Percentiles rank a stretch among this genome's conserved stretches.
These are phyloP conservation scores for Pica pica DNA, from an alignment of 2,113 vertebrate genomes.

Conservation along the genomic window DNA sequence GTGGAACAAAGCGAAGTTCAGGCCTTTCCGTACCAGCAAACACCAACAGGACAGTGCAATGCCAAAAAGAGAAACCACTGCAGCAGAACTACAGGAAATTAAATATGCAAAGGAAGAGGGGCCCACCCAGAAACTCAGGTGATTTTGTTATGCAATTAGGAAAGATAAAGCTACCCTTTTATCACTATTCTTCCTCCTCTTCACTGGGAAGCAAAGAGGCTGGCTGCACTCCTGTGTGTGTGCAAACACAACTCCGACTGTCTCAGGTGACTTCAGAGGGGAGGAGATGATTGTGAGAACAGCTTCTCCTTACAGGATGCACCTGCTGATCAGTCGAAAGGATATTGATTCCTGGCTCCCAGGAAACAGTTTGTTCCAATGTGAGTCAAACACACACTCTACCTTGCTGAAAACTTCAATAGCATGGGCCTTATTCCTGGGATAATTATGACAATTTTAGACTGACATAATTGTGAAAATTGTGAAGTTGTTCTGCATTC, in stretches of 20 bases:
- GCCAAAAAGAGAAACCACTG: not conserved
- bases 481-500: not conserved
- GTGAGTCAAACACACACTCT: not conserved
- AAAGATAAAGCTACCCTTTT: not conserved
- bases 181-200: not conserved
- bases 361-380: not conserved
- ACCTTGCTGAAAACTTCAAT: not conserved
- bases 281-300: not conserved
- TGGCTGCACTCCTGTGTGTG: not conserved
- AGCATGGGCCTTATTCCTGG: not conserved
- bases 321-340: not conserved
- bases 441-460: not conserved
- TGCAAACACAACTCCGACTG: not conserved
- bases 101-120: not conserved
- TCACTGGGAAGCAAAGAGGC: not conserved
- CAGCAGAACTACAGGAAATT: not conserved
- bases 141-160: not conserved
- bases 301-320: not conserved
- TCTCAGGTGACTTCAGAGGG: not conserved
- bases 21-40: not conserved
- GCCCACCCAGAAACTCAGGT: not conserved
- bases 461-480: not conserved
- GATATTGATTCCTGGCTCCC: not conserved
- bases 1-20: constrained; percentile 14
- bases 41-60: not conserved